Evolutionary conservation across 1,140 invertebrate genomes (phyloP).

Genomic region (Pissodes strobi): DNA sequence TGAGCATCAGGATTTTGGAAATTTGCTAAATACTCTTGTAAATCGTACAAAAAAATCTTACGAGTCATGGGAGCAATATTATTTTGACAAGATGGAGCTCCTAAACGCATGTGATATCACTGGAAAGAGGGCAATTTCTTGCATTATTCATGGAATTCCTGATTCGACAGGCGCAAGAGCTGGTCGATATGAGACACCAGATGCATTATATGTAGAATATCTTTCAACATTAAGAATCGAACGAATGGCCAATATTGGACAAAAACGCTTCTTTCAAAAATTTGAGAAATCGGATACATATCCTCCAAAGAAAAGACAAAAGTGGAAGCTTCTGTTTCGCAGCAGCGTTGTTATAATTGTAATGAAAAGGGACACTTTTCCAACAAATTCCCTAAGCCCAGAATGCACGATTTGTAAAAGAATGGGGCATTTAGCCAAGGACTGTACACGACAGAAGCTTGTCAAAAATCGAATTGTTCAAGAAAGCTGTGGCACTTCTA

Average conservation of each 20-base stretch:
- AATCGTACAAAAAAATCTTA: too few species aligned
- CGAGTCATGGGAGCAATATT: constrained; percentile 27
- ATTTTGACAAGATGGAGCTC: constrained; percentile 27
- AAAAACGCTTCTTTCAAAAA: neutral
- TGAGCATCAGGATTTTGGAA: constrained; percentile 22
- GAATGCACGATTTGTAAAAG: constrained; percentile 10
- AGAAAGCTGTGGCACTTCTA: neutral
- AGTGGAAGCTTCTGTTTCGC: too few species aligned
- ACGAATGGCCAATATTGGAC: too few species aligned
- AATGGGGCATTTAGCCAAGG: constrained; percentile 1
- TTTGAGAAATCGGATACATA: neutral
- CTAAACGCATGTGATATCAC: constrained; percentile 18
- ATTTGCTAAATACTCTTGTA: too few species aligned
- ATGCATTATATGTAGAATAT: constrained; percentile 26
- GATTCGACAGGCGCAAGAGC: constrained; percentile 16
- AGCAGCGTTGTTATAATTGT: constrained; percentile 16
- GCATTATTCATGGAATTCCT: constrained; percentile 21
- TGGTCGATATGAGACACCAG: constrained; percentile 23
- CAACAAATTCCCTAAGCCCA: constrained; percentile 9
- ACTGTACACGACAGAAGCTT: neutral
- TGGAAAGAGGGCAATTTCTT: constrained; percentile 22
- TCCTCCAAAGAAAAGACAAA: neutral
- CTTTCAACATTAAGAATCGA: too few species aligned
- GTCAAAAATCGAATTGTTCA: neutral
- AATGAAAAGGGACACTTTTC: neutral